phyloP scores from a whole-genome alignment of 1,140 invertebrate genomes.

The Dysdera silvatica region DNA sequence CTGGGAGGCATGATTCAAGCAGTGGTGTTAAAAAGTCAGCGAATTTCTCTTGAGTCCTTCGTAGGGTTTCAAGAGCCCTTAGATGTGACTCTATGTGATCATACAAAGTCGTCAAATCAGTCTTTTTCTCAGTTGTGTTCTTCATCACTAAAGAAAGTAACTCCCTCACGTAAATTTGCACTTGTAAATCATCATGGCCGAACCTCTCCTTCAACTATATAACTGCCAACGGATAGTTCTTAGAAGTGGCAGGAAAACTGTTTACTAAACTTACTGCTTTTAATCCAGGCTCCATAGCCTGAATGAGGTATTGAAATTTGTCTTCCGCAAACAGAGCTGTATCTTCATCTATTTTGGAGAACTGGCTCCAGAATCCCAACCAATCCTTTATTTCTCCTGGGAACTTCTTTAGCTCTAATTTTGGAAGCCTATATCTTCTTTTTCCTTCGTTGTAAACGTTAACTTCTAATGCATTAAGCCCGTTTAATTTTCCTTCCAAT shows the following conservation, averaged over 20 bases:
- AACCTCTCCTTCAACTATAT: not conserved
- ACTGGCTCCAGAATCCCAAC: not conserved
- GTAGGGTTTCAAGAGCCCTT: not conserved
- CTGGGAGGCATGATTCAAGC: not conserved
- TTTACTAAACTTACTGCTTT: not conserved
- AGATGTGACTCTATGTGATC: not conserved
- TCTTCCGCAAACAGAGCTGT: not conserved
- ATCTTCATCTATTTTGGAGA: not conserved
- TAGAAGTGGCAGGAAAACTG: not conserved
- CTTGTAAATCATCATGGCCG: not conserved
- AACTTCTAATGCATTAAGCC: too few relatives aligned
- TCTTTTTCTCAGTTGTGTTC: not conserved
- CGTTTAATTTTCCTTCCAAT: too few relatives aligned
- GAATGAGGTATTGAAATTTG: slow-evolving; percentile 6
- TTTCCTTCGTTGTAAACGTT: too few relatives aligned
- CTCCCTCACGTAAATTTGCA: not conserved
- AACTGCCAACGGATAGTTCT: not conserved
- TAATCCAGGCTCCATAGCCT: not conserved
- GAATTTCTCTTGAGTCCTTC: not conserved
- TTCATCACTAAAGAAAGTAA: not conserved
- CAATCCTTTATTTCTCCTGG: not conserved
- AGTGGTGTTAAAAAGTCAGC: not conserved
- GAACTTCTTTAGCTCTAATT: not conserved
- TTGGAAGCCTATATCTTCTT: not conserved
- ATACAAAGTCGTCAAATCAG: not conserved